A percentile compares a stretch with the other conserved stretches of the same genome.
These are phyloP conservation scores for Melanocharis versteri DNA, from an alignment of 2,113 vertebrate species.

Conservation along the genomic window DNA sequence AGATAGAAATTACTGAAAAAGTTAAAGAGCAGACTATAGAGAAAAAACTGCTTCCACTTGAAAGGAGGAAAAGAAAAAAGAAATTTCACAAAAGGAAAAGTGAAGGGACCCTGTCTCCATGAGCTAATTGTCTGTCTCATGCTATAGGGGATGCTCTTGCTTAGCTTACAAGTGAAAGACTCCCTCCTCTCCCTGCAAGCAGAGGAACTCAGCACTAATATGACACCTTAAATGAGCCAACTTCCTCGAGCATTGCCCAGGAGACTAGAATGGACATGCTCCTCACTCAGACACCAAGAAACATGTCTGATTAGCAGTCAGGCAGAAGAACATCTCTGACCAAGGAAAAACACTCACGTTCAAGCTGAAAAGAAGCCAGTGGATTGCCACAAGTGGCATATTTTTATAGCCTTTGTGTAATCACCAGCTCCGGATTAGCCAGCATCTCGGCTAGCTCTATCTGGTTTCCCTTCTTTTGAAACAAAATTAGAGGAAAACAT, in stretches of 20 bases:
- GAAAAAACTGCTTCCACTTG: not conserved
- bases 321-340: constrained; percentile 24
- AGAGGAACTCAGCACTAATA: not conserved
- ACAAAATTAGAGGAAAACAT: not conserved
- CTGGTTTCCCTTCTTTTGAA: not conserved
- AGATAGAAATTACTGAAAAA: not conserved
- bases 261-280: constrained; percentile 25
- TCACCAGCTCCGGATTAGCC: not conserved
- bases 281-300: not conserved
- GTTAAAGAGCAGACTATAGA: not conserved
- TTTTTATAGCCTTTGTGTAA: not conserved
- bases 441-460: not conserved
- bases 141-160: constrained; percentile 61
- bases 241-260: constrained; percentile 11
- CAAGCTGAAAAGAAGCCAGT: not conserved
- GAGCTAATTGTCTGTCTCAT: not conserved
- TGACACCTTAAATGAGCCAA: constrained; percentile 7
- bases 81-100: not conserved
- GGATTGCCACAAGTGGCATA: not conserved
- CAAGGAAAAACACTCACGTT: not conserved
- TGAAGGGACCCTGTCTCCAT: not conserved
- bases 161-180: not conserved
- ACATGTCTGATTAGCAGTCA: constrained; percentile 15
- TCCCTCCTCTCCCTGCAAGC: not conserved
- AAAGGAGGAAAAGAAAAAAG: not conserved